Conservation (phyloP, 2,888 invertebrate species). For the Meteorus colon region DNA sequence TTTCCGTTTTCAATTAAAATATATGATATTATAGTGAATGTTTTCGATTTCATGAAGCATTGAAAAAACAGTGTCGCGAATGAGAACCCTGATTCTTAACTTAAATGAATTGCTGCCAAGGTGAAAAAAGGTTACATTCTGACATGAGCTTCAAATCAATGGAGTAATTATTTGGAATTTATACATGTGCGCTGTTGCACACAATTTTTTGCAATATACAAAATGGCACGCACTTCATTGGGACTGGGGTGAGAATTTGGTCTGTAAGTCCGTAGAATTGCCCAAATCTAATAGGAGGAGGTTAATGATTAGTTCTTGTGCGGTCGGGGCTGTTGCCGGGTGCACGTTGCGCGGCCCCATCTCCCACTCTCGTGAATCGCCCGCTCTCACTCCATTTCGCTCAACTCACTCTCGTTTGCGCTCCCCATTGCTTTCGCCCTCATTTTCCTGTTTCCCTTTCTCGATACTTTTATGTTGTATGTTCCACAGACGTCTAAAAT, state of each 20-base stretch:
- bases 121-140: no score
- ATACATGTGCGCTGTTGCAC: no score
- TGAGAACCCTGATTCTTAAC: no score
- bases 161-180: no score
- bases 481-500: slow-evolving; percentile 61
- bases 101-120: no score
- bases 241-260: slow-evolving; percentile 57
- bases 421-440: slow-evolving; percentile 48
- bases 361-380: slow-evolving; percentile 48
- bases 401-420: slow-evolving; percentile 43
- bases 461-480: slow-evolving; percentile 38
- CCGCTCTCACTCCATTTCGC: slow-evolving; percentile 30
- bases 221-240: no score
- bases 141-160: no score
- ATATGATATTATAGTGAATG: no score
- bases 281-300: slow-evolving; percentile 62
- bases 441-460: slow-evolving; percentile 42
- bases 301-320: slow-evolving; percentile 71
- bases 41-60: no score
- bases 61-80: no score
- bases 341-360: slow-evolving; percentile 66
- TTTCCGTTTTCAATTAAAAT: no score
- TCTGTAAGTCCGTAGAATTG: slow-evolving; percentile 43
- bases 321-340: slow-evolving; percentile 71
- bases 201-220: no score